Percentiles rank a stretch among this genome's conserved stretches.
phyloP scores from a whole-genome alignment of 2,888 invertebrate species.

The Lasioglossum oenotherae region DNA sequence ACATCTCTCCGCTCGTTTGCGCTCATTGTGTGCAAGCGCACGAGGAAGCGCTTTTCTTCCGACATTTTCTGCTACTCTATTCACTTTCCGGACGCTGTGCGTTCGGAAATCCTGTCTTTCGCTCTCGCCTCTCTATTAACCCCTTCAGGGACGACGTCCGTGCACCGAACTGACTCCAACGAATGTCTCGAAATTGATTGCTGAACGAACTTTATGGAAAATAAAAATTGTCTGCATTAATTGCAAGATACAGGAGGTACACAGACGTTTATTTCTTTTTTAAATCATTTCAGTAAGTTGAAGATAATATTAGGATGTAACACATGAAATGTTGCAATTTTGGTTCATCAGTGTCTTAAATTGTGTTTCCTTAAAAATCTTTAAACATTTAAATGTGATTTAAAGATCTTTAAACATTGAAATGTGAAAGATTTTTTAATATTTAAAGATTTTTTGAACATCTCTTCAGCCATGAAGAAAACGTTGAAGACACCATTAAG shows the following conservation, averaged over 20 bases:
- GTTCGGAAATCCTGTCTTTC: not conserved
- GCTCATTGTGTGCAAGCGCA: constrained; percentile 39
- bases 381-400: too few species aligned
- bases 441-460: too few species aligned
- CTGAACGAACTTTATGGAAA: not conserved
- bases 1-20: constrained; percentile 45
- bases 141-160: not conserved
- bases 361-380: too few species aligned
- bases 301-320: too few species aligned
- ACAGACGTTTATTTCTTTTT: too few species aligned
- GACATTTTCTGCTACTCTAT: constrained; percentile 25
- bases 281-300: too few species aligned
- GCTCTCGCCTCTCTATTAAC: not conserved
- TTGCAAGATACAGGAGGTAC: not conserved
- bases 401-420: too few species aligned
- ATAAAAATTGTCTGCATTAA: not conserved
- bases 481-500: too few species aligned
- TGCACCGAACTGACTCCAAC: not conserved
- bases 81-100: constrained; percentile 22
- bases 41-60: constrained; percentile 13
- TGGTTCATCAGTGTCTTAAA: too few species aligned
- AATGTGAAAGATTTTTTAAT: too few species aligned
- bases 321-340: too few species aligned
- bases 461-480: too few species aligned
- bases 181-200: not conserved